Conservation (phyloP, 2,113 vertebrate genomes). For the Alouatta palliata region DNA sequence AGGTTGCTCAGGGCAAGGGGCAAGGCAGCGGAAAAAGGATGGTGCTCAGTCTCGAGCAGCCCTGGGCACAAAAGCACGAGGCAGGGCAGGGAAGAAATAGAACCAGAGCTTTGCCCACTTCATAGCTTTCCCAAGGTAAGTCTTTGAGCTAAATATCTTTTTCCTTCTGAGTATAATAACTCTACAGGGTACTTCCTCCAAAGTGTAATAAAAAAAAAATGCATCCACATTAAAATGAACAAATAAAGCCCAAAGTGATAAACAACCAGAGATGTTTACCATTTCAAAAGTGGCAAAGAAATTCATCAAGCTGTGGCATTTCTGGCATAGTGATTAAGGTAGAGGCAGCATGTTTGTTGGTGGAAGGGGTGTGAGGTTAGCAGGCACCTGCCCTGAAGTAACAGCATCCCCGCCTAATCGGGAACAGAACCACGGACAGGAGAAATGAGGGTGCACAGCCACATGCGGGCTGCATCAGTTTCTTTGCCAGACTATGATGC, state of each 20-base stretch:
- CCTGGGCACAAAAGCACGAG: not conserved
- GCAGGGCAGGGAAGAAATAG: not conserved
- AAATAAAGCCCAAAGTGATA: not conserved
- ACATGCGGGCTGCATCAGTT: not conserved
- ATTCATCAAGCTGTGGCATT: not conserved
- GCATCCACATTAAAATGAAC: not conserved
- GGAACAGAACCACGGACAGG: not conserved
- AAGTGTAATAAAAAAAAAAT: not conserved
- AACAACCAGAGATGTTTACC: not conserved
- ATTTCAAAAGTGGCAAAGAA: not conserved
- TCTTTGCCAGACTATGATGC: not conserved
- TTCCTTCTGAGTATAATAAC: not conserved
- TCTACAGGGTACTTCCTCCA: not conserved
- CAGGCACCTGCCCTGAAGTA: not conserved
- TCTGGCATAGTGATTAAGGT: not conserved
- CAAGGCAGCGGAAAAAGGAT: not conserved
- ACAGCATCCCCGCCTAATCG: too few relatives aligned
- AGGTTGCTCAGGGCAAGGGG: not conserved
- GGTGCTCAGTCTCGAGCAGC: rapidly evolving
- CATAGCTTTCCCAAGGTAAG: not conserved
- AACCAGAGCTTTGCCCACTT: not conserved
- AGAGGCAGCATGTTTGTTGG: not conserved
- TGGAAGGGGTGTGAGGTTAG: too few relatives aligned
- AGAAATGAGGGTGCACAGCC: not conserved
- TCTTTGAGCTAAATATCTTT: not conserved